Base-by-base conservation (phyloP, 2,113 vertebrate species). In the Heliornis fulica region DNA sequence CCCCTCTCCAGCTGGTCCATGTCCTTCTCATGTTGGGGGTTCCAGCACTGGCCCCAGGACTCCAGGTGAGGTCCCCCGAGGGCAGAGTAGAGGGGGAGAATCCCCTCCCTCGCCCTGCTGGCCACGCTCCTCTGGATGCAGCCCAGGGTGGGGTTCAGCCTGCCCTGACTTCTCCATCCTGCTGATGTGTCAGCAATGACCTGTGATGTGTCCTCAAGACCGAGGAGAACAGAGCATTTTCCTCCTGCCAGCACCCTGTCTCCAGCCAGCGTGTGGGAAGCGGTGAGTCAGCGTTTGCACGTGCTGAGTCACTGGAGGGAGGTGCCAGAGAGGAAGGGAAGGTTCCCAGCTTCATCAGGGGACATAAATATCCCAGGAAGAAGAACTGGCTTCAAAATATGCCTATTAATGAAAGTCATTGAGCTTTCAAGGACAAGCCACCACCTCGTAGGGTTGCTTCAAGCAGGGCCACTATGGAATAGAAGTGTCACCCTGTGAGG, bases 261-360 rank as follows among this genome's bases (percentile, higher is more conserved):
- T 16, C 68, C 40, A 59, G n/a, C n/a, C n/a, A 51, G 68, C 0
- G 0, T 0, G 28, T 87, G 92, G 74, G 81, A 65, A 45, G 76
- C 15, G 32, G 20, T 94, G 93, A 90, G 61, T 93, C 94, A 90
- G 60, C 15, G 7, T 87, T 93, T 70, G 82, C 74, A 31, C 0
- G 1, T 82, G 88, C 85, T 78, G 90, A 95, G 59, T 92, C 94
- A 90, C 79, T 21, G 57, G 63, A 40, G 89, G 89, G 80, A 86
- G 76, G 54, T 86, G 53, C 71, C 79, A 46, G 71, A n/a, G 89
- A 72, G 40, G 20, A 70, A 57, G 1, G 5, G 43, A 13, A 10
- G 32, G 21, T 72, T 57, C 25, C 48, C 79, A 71, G 17, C 40
- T 41, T 59, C 51, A 12, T 13, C 6, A 3, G 5, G 48, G 15